phyloP scores from a whole-genome alignment of 2,888 invertebrate genomes.

The Pollenia griseotomentosa region DNA sequence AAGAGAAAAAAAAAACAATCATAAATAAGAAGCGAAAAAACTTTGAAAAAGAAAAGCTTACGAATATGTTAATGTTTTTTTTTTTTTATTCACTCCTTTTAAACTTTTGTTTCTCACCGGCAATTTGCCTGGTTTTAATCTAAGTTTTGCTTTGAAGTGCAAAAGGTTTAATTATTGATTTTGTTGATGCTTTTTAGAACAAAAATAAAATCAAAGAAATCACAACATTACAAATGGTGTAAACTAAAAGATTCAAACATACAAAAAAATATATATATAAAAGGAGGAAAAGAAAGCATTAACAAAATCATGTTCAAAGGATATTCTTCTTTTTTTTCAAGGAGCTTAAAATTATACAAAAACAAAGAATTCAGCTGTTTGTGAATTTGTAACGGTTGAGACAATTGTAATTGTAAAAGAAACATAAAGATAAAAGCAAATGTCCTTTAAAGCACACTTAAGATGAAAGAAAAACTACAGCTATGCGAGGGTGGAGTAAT shows the following conservation, averaged over 20 bases:
- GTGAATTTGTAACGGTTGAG: conserved; percentile 26
- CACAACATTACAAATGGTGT: conserved; percentile 23
- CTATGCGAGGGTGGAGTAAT: conserved; percentile 1
- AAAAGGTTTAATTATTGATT: conserved; percentile 62
- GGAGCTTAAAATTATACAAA: conserved; percentile 16
- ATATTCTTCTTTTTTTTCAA: not conserved
- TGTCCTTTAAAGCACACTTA: conserved; percentile 45
- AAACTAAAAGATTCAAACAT: not conserved
- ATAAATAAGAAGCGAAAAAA: conserved; percentile 47
- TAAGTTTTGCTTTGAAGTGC: conserved; percentile 23
- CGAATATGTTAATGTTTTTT: conserved; percentile 27
- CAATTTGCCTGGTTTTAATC: conserved; percentile 17
- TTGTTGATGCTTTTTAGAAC: conserved; percentile 14
- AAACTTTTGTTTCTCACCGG: not conserved
- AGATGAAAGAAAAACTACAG: conserved; percentile 21
- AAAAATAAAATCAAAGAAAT: conserved; percentile 19
- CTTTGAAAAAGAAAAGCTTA: conserved; percentile 12
- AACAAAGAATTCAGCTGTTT: conserved; percentile 22
- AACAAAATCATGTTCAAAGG: conserved; percentile 33
- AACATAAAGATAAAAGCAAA: conserved; percentile 54
- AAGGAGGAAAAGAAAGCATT: not conserved
- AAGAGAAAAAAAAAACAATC: conserved; percentile 27
- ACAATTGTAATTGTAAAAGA: conserved; percentile 50
- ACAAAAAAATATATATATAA: not conserved
- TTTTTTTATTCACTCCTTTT: not conserved